Conservation (phyloP, 2,797 vertebrate species). For the Trachops cirrhosus region DNA sequence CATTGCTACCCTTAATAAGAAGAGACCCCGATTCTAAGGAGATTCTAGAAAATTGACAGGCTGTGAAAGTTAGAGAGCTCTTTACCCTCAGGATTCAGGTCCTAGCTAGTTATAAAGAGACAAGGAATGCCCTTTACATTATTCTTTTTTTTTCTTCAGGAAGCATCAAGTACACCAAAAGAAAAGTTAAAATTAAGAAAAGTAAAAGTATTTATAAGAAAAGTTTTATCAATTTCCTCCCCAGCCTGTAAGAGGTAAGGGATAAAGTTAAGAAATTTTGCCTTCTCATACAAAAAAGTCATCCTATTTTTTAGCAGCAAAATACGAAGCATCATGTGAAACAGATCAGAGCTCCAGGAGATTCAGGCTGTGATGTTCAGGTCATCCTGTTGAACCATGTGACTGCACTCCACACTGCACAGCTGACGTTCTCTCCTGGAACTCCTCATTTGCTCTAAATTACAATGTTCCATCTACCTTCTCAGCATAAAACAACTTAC, state of each 20-base stretch:
- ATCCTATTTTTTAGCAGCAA: neutral
- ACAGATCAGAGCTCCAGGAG: neutral
- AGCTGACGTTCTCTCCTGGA: neutral
- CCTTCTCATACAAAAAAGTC: neutral
- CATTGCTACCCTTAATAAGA: neutral
- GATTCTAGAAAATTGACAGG: neutral
- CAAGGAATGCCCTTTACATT: neutral
- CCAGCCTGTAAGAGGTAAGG: neutral
- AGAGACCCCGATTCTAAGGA: neutral
- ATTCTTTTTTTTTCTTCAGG: neutral
- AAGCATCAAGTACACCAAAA: neutral
- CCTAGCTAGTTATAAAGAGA: neutral
- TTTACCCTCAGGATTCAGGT: neutral
- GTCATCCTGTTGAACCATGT: neutral
- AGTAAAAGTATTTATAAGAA: neutral
- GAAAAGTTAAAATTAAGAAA: neutral
- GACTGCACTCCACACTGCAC: too few species aligned
- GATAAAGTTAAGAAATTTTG: neutral
- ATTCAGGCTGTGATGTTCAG: neutral
- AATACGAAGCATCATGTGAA: neutral
- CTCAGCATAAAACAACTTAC: neutral
- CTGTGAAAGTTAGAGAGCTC: neutral
- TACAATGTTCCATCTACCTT: neutral
- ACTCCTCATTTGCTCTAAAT: neutral
- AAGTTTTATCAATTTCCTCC: neutral